These are phyloP conservation scores for Phoxinus phoxinus DNA, from an alignment of 2,113 vertebrate species.

Conservation along the genomic window DNA sequence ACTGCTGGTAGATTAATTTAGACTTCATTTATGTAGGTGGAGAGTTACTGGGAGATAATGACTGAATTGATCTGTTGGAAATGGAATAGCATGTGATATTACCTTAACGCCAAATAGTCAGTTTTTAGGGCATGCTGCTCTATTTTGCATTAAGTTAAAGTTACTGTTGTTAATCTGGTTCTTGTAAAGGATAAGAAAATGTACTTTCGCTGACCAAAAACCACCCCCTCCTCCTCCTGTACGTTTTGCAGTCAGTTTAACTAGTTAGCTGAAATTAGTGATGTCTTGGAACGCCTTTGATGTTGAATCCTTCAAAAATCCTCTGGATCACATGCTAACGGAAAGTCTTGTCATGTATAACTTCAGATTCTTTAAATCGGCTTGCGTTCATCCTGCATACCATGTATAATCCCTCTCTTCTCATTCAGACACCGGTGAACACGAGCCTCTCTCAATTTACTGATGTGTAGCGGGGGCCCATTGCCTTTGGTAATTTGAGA, in stretches of 20 bases:
- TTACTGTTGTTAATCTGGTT: neutral
- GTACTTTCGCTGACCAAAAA: neutral
- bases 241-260: neutral
- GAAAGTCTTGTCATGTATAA: conserved; percentile 29
- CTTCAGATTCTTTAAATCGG: conserved; percentile 38
- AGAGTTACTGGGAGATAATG: neutral
- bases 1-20: neutral
- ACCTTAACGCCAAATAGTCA: neutral
- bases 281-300: conserved; percentile 21
- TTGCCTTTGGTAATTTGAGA: conserved; percentile 55
- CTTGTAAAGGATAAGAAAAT: neutral
- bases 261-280: neutral
- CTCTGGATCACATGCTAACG: conserved; percentile 30
- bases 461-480: neutral
- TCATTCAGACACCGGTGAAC: conserved; percentile 27
- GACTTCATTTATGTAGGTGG: neutral
- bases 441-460: conserved; percentile 21
- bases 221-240: neutral
- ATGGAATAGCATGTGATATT: neutral
- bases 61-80: neutral
- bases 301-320: conserved; percentile 17
- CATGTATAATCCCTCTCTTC: conserved; percentile 41
- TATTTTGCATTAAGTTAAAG: neutral
- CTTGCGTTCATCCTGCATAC: conserved; percentile 18
- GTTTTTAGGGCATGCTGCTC: neutral